Evolutionary conservation across 2,797 vertebrate genomes (phyloP), one percentile per base, ranked within the genome.

Genomic region (Mus minutoides): DNA sequence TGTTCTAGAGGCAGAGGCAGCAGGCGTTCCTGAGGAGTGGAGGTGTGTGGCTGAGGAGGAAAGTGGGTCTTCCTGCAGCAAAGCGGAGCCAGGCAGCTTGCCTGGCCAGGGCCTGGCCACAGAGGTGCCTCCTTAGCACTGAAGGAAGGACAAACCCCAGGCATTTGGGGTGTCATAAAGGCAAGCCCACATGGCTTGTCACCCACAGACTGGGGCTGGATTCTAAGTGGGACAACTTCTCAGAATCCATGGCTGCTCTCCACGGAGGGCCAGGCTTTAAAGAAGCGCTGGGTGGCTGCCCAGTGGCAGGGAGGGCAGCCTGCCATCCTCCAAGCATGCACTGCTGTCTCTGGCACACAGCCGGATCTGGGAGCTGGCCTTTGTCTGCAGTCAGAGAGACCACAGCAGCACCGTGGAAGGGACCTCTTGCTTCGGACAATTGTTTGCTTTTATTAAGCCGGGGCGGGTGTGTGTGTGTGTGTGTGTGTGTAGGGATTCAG

Each of bases 381-480:
- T 62, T 64, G 82, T 78, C 26, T 2, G 0, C 31, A 34, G 46
- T 83, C 22, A 34, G 77, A 40, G 43, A 34, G 86, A 43, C 19
- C 37, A 34, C 60, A n/a, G 94, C 88, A 26, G 76, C 76, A 17
- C 19, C 11, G 1, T 9, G 22, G 62, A 37, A 40, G 52, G 46
- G 49, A 64, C 67, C 73, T 86, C 69, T 78, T 31, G 24, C 62
- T 86, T 37, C 6, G n/a, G 49, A 54, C 64, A 56, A 71, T 21
- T 31, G 88, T 80, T 94, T 52, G 37, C 43, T 83, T 92, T 93
- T 83, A 78, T 75, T 46, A 93, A 85, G 49, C n/a, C 17, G 49
- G 31, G 58, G 22, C n/a, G n/a, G n/a, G n/a, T n/a, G n/a, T n/a
- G n/a, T n/a, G n/a, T n/a, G n/a, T n/a, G n/a, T n/a, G n/a, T n/a